These are phyloP conservation scores for Meda fulgida DNA, from an alignment of 2,797 vertebrate species.

Conservation along the genomic window DNA sequence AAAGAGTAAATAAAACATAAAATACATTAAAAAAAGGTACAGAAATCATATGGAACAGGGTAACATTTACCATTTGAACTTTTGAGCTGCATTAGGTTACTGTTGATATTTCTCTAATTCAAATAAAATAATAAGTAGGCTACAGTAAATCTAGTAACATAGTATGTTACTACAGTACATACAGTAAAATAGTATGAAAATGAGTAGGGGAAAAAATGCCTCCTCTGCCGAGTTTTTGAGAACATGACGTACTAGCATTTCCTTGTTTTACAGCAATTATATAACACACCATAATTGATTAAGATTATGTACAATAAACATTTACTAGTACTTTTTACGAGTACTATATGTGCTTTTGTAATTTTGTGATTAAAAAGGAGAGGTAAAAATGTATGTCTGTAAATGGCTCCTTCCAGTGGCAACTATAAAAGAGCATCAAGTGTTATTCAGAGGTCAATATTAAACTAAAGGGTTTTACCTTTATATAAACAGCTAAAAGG, in stretches of 20 bases:
- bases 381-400: conserved; percentile 5
- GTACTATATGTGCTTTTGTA: not conserved
- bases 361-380: not conserved
- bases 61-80: not conserved
- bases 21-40: too few relatives aligned
- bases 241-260: not conserved
- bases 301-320: not conserved
- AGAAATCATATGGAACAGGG: too few relatives aligned
- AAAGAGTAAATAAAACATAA: too few relatives aligned
- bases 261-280: not conserved
- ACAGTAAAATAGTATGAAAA: not conserved
- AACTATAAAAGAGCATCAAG: conserved; percentile 34
- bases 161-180: too few relatives aligned
- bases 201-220: not conserved
- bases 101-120: not conserved
- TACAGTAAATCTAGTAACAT: too few relatives aligned
- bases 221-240: not conserved
- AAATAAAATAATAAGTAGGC: not conserved
- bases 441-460: conserved; percentile 7
- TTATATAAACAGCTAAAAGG: too few relatives aligned
- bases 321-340: too few relatives aligned
- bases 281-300: not conserved
- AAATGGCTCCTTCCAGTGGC: conserved; percentile 55
- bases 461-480: not conserved
- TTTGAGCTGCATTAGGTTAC: not conserved